Evolutionary conservation across 2,888 invertebrate species (phyloP).

Genomic region (Synergus itoensis): DNA sequence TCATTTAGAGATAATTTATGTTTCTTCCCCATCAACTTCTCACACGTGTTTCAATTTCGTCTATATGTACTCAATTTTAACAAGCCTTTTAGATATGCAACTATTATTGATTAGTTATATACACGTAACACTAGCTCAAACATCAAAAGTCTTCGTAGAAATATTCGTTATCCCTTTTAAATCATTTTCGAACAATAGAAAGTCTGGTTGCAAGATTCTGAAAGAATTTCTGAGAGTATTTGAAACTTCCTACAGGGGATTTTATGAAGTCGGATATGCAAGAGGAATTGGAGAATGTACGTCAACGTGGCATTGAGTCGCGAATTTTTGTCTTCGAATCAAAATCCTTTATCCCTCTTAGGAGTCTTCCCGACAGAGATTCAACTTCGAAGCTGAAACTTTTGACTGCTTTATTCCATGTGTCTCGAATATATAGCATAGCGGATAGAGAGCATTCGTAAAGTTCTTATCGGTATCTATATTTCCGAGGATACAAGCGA

Average conservation of each 20-base stretch:
- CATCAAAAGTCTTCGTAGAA: background rate
- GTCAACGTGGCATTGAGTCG: background rate
- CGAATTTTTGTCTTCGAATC: background rate
- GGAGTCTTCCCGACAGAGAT: background rate
- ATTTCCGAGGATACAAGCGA: constrained; percentile 48
- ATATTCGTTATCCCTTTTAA: background rate
- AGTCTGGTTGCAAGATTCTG: background rate
- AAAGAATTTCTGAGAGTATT: background rate
- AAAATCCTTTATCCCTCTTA: constrained; percentile 3
- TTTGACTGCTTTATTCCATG: background rate
- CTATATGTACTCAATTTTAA: too few species aligned
- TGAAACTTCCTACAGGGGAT: background rate
- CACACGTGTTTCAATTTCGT: too few species aligned
- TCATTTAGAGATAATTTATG: too few species aligned
- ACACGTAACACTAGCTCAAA: too few species aligned
- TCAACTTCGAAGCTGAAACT: background rate
- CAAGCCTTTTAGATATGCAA: too few species aligned
- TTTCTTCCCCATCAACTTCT: too few species aligned
- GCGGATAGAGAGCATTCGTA: background rate
- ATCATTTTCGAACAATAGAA: background rate
- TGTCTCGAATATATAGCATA: constrained; percentile 3
- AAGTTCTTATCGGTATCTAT: constrained; percentile 57
- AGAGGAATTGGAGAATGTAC: background rate
- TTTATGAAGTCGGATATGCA: background rate
- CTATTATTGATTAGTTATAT: too few species aligned